Conservation (phyloP, 2,113 vertebrate species). For the Blennius ocellaris region DNA sequence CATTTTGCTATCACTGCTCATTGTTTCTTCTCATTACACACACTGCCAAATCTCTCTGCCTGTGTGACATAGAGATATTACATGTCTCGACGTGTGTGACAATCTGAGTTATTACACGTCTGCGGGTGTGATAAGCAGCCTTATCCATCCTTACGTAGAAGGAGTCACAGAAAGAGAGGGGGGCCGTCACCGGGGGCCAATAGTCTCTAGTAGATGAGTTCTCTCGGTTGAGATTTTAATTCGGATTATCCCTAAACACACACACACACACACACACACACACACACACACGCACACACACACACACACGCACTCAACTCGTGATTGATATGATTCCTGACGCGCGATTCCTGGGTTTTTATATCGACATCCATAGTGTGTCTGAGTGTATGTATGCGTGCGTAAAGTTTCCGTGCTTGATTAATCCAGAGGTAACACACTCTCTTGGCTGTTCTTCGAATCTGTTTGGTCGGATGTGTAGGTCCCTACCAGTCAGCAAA, state of each 20-base stretch:
- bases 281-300: slow-evolving; percentile 4
- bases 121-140: slow-evolving; percentile 65
- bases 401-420: slow-evolving; percentile 37
- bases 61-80: slow-evolving; percentile 69
- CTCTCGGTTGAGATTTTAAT: slow-evolving; percentile 71
- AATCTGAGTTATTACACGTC: slow-evolving; percentile 78
- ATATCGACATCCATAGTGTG: slow-evolving; percentile 15
- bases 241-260: slow-evolving; percentile 53
- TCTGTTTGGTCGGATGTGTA: slow-evolving; percentile 76
- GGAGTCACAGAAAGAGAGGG: slow-evolving; percentile 11
- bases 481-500: slow-evolving; percentile 99
- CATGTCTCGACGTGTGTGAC: slow-evolving; percentile 68
- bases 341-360: background rate
- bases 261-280: slow-evolving; percentile 6
- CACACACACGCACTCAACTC: background rate
- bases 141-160: slow-evolving; percentile 68
- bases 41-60: slow-evolving; percentile 53
- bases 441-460: slow-evolving; percentile 74
- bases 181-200: slow-evolving; percentile 28
- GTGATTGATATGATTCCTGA: slow-evolving; percentile 46
- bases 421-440: slow-evolving; percentile 69
- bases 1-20: slow-evolving; percentile 29
- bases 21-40: slow-evolving; percentile 46
- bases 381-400: slow-evolving; percentile 17
- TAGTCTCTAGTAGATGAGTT: slow-evolving; percentile 53